Evolutionary conservation across 1,140 invertebrate genomes (phyloP).

Genomic region (Medauroidea extradentata): DNA sequence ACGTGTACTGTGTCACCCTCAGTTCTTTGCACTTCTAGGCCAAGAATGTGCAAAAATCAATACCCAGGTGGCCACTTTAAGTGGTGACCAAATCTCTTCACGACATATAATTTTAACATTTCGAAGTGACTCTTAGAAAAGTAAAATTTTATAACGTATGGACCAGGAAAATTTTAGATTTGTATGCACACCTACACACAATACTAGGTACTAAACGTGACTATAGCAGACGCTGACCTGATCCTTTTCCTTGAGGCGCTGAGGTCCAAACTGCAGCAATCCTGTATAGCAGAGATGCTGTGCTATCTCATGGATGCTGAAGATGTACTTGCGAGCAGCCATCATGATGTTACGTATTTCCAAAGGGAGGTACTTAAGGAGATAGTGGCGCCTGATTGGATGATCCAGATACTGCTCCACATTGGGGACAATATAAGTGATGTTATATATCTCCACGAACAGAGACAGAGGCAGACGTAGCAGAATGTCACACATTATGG

Average conservation of each 20-base stretch:
- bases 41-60: too few species aligned
- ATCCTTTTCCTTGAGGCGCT: constrained; percentile 64
- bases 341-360: constrained; percentile 51
- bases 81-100: too few species aligned
- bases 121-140: too few species aligned
- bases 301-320: constrained; percentile 53
- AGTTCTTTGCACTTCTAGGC: too few species aligned
- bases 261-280: constrained; percentile 64
- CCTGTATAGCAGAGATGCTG: constrained; percentile 60
- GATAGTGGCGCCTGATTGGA: constrained; percentile 60
- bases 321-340: constrained; percentile 60
- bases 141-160: too few species aligned
- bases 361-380: constrained; percentile 54
- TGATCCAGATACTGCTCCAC: constrained; percentile 59
- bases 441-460: constrained; percentile 62
- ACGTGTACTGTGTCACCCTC: too few species aligned
- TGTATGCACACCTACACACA: too few species aligned
- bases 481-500: constrained; percentile 66
- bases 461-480: constrained; percentile 66
- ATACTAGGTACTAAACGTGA: too few species aligned
- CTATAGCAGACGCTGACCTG: constrained; percentile 38
- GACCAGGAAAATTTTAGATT: too few species aligned
- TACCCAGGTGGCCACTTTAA: too few species aligned
- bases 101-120: too few species aligned
- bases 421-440: constrained; percentile 54